phyloP scores from a whole-genome alignment of 2,888 invertebrate species.

The Phlogophora meticulosa region DNA sequence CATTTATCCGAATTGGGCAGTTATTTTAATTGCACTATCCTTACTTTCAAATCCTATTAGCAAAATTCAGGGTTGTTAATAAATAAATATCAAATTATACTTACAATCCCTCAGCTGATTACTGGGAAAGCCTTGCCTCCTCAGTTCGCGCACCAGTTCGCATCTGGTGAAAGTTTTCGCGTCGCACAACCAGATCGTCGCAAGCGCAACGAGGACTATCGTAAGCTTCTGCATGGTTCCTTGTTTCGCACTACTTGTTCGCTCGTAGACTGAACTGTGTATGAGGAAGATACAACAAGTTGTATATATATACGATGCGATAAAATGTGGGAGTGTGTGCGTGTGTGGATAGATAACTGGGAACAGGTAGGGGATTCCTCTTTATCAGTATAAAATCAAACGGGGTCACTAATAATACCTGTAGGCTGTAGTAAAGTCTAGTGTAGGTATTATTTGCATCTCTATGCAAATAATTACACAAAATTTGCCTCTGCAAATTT shows the following conservation, averaged over 20 bases:
- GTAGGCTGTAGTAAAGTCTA: not conserved
- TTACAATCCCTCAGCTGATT: slow-evolving; percentile 78
- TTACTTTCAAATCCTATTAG: too few relatives aligned
- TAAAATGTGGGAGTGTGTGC: slow-evolving; percentile 9
- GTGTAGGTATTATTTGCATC: too few relatives aligned
- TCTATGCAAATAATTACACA: too few relatives aligned
- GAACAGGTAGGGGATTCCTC: slow-evolving; percentile 61
- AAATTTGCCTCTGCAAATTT: too few relatives aligned
- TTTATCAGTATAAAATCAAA: slow-evolving; percentile 45
- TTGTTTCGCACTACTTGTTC: slow-evolving; percentile 33
- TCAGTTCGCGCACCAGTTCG: slow-evolving; percentile 73
- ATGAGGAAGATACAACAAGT: slow-evolving; percentile 28
- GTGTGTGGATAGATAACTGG: slow-evolving; percentile 9
- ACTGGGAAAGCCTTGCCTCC: slow-evolving; percentile 77
- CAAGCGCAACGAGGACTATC: slow-evolving; percentile 48
- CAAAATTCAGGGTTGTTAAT: not conserved
- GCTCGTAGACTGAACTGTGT: slow-evolving; percentile 9
- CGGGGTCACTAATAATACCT: slow-evolving; percentile 46
- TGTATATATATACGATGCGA: slow-evolving; percentile 43
- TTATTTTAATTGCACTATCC: too few relatives aligned
- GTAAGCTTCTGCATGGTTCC: slow-evolving; percentile 53
- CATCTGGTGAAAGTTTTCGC: slow-evolving; percentile 74
- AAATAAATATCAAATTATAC: slow-evolving; percentile 37
- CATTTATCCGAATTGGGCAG: too few relatives aligned
- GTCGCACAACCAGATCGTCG: slow-evolving; percentile 58